These are phyloP conservation scores for Mesocentrotus franciscanus DNA, from an alignment of 53 echinoderm and acorn worm species.

Conservation along the genomic window DNA sequence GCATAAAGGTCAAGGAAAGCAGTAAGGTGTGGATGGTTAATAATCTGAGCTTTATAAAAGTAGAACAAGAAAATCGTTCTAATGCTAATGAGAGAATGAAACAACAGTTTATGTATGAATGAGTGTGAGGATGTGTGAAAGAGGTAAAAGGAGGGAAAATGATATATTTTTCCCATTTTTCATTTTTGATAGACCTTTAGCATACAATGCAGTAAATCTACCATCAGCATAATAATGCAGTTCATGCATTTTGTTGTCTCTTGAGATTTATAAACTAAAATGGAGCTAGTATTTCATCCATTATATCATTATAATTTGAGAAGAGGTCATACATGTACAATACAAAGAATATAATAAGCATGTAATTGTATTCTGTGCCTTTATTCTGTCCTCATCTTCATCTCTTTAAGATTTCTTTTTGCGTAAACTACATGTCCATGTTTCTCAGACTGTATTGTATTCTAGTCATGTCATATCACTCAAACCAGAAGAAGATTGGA, in stretches of 20 bases:
- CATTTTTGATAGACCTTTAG: too few species aligned
- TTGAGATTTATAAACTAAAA: background rate
- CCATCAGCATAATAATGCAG: too few species aligned
- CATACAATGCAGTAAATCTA: too few species aligned
- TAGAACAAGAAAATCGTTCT: background rate
- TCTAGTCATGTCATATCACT: background rate
- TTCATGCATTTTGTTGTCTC: too few species aligned
- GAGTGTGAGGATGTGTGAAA: background rate
- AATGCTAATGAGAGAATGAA: background rate
- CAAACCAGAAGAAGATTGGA: constrained; percentile 1
- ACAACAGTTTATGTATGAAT: background rate
- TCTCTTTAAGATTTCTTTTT: background rate
- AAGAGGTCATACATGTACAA: background rate
- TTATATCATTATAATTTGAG: background rate
- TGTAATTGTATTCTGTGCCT: background rate
- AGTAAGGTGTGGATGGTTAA: background rate
- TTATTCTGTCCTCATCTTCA: background rate
- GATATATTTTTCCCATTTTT: too few species aligned
- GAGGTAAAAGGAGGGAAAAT: background rate
- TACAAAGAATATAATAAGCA: background rate
- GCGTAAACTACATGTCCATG: too few species aligned
- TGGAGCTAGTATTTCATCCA: background rate
- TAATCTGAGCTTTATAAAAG: background rate
- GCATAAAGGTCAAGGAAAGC: background rate
- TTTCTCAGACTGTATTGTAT: background rate